phyloP scores from a whole-genome alignment of 2,888 invertebrate species.

The Serrognathus titanus region DNA sequence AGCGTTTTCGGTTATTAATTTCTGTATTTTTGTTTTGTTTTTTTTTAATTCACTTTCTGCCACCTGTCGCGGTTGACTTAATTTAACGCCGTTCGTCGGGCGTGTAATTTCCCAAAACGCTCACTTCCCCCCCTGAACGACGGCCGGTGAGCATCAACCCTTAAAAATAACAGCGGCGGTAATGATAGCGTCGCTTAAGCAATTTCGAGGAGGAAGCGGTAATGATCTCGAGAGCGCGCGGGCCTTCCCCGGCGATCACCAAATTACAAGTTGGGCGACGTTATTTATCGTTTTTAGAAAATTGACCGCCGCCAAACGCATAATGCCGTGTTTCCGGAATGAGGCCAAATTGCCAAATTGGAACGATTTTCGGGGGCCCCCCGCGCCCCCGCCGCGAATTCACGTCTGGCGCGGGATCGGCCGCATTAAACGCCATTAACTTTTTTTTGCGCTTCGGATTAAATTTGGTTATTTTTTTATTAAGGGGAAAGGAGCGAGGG shows the following conservation, averaged over 20 bases:
- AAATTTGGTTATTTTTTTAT: no score
- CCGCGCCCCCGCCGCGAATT: not conserved
- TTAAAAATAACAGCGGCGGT: not conserved
- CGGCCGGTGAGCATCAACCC: not conserved
- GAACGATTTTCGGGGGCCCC: not conserved
- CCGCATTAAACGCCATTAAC: no score
- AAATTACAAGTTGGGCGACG: slow-evolving; percentile 19
- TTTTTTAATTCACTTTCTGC: no score
- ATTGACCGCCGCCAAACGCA: not conserved
- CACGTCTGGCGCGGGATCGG: no score
- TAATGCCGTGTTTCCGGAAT: slow-evolving; percentile 1
- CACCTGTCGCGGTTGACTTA: no score
- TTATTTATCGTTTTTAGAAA: slow-evolving; percentile 22
- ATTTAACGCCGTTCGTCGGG: no score
- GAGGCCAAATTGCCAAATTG: slow-evolving; percentile 1
- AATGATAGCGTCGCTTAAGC: slow-evolving; percentile 1
- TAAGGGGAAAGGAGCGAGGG: no score
- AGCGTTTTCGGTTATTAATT: no score
- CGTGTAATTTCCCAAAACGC: not conserved
- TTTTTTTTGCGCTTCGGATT: no score
- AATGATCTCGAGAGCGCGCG: not conserved
- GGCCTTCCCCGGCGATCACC: not conserved
- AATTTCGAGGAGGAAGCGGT: slow-evolving; percentile 1
- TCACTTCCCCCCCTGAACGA: not conserved
- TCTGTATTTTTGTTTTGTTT: no score